Evolutionary conservation across 2,888 invertebrate species (phyloP).

Genomic region (Phlogophora meticulosa): DNA sequence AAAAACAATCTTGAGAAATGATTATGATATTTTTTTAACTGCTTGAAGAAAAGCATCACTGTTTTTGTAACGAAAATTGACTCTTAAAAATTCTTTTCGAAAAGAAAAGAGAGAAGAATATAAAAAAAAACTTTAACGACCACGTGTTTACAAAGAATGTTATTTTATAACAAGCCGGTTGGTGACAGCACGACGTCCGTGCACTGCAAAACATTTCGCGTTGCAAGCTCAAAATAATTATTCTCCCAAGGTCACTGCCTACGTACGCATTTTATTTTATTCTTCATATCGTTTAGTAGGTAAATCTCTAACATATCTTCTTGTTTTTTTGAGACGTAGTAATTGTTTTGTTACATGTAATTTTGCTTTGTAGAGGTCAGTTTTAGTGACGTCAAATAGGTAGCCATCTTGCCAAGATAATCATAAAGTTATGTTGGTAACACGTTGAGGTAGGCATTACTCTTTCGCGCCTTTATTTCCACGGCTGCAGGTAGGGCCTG

Average conservation of each 20-base stretch:
- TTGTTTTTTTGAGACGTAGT: slow-evolving; percentile 57
- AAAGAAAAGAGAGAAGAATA: neutral
- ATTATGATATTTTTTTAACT: too few relatives aligned
- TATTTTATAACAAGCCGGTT: slow-evolving; percentile 51
- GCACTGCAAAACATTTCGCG: slow-evolving; percentile 64
- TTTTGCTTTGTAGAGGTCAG: slow-evolving; percentile 22
- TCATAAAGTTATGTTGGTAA: too few relatives aligned
- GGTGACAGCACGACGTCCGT: slow-evolving; percentile 70
- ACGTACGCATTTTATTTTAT: slow-evolving; percentile 81
- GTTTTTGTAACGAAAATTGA: neutral
- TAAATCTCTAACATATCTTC: slow-evolving; percentile 45
- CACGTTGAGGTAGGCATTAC: too few relatives aligned
- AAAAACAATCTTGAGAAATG: too few relatives aligned
- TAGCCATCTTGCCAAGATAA: too few relatives aligned
- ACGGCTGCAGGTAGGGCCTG: neutral
- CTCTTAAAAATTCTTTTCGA: neutral
- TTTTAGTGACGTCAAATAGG: neutral
- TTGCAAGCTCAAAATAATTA: slow-evolving; percentile 84
- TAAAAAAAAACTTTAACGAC: slow-evolving; percentile 26
- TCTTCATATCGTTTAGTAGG: slow-evolving; percentile 69
- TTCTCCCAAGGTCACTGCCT: slow-evolving; percentile 83
- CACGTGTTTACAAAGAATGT: slow-evolving; percentile 45
- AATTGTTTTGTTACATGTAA: slow-evolving; percentile 68
- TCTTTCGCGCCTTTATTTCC: neutral
- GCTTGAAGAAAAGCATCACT: too few relatives aligned